phyloP scores from a whole-genome alignment of 1,140 invertebrate species.

The Zaprionus ornatus region DNA sequence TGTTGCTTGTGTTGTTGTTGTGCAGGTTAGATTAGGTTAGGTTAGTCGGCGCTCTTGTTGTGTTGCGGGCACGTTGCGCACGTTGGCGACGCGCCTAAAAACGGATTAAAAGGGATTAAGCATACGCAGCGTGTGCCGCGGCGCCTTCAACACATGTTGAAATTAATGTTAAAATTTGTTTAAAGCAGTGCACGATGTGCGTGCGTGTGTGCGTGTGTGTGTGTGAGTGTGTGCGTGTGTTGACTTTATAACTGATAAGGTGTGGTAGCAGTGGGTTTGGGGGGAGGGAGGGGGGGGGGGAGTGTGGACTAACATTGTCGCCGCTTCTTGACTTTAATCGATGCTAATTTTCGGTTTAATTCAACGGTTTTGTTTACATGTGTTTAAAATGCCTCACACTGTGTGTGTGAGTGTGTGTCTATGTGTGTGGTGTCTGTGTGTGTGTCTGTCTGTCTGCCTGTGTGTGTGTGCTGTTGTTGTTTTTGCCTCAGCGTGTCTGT shows the following conservation, averaged over 20 bases:
- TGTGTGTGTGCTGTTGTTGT: conserved; percentile 22
- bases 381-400: conserved; percentile 63
- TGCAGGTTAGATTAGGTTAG: conserved; percentile 51
- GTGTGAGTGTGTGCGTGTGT: conserved; percentile 37
- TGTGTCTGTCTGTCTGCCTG: too few species aligned
- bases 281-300: background rate
- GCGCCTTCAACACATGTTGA: conserved; percentile 71
- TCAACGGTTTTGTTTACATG: conserved; percentile 81
- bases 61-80: conserved; percentile 64
- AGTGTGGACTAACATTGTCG: conserved; percentile 12
- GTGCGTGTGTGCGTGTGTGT: background rate
- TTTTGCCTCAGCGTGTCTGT: conserved; percentile 26
- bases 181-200: conserved; percentile 45
- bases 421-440: conserved; percentile 11
- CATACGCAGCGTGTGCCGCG: conserved; percentile 71
- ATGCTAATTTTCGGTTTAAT: conserved; percentile 81
- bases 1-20: conserved; percentile 55
- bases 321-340: conserved; percentile 76
- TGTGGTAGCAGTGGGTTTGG: conserved; percentile 10
- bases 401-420: conserved; percentile 6
- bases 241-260: conserved; percentile 67
- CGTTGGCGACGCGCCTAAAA: conserved; percentile 62
- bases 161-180: conserved; percentile 81
- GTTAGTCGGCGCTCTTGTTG: conserved; percentile 49
- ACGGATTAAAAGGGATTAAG: conserved; percentile 79